A percentile compares a stretch with the other conserved stretches of the same genome.
Evolutionary conservation across 2,888 invertebrate genomes (phyloP).

Genomic region (Hypomecis atomaria): DNA sequence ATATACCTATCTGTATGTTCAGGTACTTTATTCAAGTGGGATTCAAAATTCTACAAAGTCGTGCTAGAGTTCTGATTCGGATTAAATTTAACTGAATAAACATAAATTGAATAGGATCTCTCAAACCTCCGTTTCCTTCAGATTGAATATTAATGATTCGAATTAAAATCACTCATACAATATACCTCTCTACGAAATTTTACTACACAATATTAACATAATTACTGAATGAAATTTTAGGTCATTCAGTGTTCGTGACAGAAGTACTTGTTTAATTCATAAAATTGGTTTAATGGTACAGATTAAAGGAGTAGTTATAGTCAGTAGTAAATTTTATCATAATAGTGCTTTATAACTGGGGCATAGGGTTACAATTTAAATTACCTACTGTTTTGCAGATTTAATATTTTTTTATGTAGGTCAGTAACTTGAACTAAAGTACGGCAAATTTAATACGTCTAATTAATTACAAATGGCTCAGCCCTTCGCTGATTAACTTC

Average conservation of each 20-base stretch:
- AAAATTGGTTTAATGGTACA: constrained; percentile 7
- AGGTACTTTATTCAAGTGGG: not conserved
- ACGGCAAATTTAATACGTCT: not conserved
- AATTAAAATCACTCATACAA: constrained; percentile 7
- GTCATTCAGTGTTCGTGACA: constrained; percentile 21
- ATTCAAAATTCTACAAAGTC: not conserved
- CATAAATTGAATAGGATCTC: constrained; percentile 8
- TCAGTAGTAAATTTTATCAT: constrained; percentile 9
- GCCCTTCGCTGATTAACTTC: constrained; percentile 19
- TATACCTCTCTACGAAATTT: not conserved
- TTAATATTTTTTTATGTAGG: not conserved
- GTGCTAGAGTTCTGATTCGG: not conserved
- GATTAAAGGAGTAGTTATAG: constrained; percentile 4
- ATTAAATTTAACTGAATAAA: constrained; percentile 13
- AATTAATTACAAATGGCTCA: constrained; percentile 6
- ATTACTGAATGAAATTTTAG: constrained; percentile 15
- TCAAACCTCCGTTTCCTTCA: constrained; percentile 8
- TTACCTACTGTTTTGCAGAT: not conserved
- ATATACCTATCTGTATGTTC: too few species aligned
- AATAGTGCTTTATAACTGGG: not conserved
- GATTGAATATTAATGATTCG: constrained; percentile 15
- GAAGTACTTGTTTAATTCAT: constrained; percentile 8
- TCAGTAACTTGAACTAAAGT: not conserved
- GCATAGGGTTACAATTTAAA: not conserved
- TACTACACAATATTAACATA: not conserved